phyloP scores from a whole-genome alignment of 2,113 vertebrate species.

The Stigmatopora argus region DNA sequence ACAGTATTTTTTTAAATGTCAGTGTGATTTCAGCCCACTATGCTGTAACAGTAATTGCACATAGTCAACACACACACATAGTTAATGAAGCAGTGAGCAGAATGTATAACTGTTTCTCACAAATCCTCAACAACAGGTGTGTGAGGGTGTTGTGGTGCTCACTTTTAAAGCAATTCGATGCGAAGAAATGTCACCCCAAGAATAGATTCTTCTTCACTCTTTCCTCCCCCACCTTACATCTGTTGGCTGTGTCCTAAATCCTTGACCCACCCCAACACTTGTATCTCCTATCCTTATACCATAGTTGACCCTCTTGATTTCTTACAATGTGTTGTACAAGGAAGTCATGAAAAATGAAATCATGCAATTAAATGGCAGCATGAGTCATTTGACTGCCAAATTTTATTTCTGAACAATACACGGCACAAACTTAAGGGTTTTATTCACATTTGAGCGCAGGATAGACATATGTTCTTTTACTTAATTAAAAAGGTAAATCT shows the following conservation, averaged over 20 bases:
- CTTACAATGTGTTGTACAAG: neutral
- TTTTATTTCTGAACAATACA: constrained; percentile 7
- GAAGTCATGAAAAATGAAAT: neutral
- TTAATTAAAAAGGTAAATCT: too few relatives aligned
- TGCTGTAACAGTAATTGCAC: neutral
- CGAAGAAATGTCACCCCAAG: constrained; percentile 72
- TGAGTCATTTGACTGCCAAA: constrained; percentile 45
- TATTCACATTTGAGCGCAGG: neutral
- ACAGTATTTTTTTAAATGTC: neutral
- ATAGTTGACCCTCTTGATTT: constrained; percentile 10
- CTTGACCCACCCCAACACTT: constrained; percentile 56
- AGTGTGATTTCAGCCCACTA: neutral
- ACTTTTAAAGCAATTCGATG: constrained; percentile 67
- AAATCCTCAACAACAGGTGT: constrained; percentile 71
- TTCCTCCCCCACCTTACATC: constrained; percentile 46
- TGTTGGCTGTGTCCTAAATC: constrained; percentile 47
- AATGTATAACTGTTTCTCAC: constrained; percentile 13
- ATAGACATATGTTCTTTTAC: neutral
- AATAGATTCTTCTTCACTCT: constrained; percentile 66
- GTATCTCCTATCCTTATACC: neutral
- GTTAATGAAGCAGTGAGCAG: constrained; percentile 27
- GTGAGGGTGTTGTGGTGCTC: constrained; percentile 39
- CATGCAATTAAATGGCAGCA: constrained; percentile 6
- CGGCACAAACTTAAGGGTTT: neutral
- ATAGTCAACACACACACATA: neutral